Percentiles rank a stretch among this genome's conserved stretches.
phyloP scores from a whole-genome alignment of 1,140 invertebrate species.

The Sminthurides bifidus region DNA sequence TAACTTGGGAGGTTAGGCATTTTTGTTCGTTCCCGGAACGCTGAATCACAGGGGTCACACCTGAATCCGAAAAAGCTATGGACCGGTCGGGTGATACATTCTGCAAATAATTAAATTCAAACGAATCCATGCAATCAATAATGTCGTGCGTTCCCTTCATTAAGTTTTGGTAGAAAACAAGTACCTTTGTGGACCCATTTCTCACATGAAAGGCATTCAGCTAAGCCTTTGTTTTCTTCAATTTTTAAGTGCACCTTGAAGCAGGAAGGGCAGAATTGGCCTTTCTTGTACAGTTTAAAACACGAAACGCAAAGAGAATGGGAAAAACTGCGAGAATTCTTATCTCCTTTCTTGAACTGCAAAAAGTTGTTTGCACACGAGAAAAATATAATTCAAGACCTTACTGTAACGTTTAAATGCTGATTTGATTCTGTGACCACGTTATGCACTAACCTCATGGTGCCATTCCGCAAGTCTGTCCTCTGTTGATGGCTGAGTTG shows the following conservation, averaged over 20 bases:
- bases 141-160: no score
- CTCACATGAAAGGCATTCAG: conserved; percentile 44
- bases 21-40: conserved; percentile 19
- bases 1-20: conserved; percentile 12
- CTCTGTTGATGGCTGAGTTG: conserved; percentile 37
- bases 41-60: conserved; percentile 29
- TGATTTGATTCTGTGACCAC: not conserved
- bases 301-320: conserved; percentile 44
- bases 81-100: conserved; percentile 20
- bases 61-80: conserved; percentile 27
- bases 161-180: no score
- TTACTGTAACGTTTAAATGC: not conserved
- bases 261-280: conserved; percentile 44
- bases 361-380: no score
- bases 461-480: conserved; percentile 44
- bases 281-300: conserved; percentile 44
- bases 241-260: conserved; percentile 42
- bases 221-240: conserved; percentile 40
- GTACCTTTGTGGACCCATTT: conserved; percentile 47
- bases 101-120: conserved; percentile 11
- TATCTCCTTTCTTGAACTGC: conserved; percentile 45
- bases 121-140: no score
- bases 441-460: conserved; percentile 36
- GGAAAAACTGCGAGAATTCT: conserved; percentile 41
- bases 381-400: not conserved